phyloP scores from a whole-genome alignment of 2,113 vertebrate genomes.

The Ailurus styani region DNA sequence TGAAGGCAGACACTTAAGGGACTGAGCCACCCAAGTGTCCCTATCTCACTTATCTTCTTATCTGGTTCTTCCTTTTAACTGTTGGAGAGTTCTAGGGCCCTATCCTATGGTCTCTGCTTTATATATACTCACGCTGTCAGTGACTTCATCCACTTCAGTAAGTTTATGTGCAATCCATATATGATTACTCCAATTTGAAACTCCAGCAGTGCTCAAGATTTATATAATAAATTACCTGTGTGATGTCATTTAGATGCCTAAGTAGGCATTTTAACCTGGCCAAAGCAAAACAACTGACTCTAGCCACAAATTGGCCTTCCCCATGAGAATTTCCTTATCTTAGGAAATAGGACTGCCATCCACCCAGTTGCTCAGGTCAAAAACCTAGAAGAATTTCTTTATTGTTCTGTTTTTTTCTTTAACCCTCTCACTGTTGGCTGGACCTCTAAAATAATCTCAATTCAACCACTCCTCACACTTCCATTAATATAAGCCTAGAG shows the following conservation, averaged over 20 bases:
- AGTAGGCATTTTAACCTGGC: background rate
- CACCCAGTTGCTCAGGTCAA: background rate
- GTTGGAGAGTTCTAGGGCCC: background rate
- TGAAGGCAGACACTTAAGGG: background rate
- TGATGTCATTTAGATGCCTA: background rate
- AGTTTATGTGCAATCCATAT: background rate
- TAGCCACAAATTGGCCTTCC: background rate
- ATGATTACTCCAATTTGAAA: background rate
- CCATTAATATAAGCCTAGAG: background rate
- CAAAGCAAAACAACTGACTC: background rate
- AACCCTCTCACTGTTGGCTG: background rate
- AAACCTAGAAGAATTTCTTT: background rate
- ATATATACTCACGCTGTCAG: background rate
- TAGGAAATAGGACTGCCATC: background rate
- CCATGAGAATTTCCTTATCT: background rate
- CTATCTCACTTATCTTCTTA: background rate
- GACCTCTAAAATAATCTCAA: background rate
- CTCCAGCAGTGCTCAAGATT: background rate
- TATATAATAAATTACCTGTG: background rate
- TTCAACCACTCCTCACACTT: background rate
- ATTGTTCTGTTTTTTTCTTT: background rate
- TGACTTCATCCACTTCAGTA: background rate
- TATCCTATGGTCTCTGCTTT: background rate
- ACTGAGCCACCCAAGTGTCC: background rate
- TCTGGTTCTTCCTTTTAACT: background rate